These are phyloP conservation scores for Noctua comes DNA, from an alignment of 2,888 invertebrate genomes.

Conservation along the genomic window DNA sequence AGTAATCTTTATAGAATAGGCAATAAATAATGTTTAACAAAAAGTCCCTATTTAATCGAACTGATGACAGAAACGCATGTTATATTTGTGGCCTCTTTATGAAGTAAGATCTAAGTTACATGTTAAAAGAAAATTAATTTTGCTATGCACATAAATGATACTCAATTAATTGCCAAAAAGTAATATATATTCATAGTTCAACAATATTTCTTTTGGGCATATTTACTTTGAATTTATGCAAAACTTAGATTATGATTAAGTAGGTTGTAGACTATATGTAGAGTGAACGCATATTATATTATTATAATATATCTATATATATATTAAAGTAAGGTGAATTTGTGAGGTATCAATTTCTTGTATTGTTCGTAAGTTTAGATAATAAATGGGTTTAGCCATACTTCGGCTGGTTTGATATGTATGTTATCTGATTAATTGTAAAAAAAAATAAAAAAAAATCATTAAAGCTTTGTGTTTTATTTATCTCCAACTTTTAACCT, in stretches of 20 bases:
- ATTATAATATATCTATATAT: slow-evolving; percentile 88
- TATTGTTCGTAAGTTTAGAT: slow-evolving; percentile 91
- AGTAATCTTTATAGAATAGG: slow-evolving; percentile 89
- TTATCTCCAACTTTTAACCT: slow-evolving; percentile 67
- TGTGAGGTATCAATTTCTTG: slow-evolving; percentile 91
- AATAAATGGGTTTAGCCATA: slow-evolving; percentile 91
- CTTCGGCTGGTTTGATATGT: slow-evolving; percentile 91
- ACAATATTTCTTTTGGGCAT: slow-evolving; percentile 91
- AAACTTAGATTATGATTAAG: slow-evolving; percentile 90
- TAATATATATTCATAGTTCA: slow-evolving; percentile 91
- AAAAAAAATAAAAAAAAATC: slow-evolving; percentile 84
- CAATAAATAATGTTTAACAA: slow-evolving; percentile 89
- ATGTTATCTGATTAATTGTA: slow-evolving; percentile 91
- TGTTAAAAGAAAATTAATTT: slow-evolving; percentile 90
- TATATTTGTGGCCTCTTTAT: slow-evolving; percentile 91
- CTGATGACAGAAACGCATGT: slow-evolving; percentile 90
- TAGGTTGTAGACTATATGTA: slow-evolving; percentile 90
- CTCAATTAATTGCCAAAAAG: slow-evolving; percentile 91
- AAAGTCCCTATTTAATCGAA: slow-evolving; percentile 90
- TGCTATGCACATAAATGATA: slow-evolving; percentile 91
- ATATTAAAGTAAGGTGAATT: slow-evolving; percentile 90
- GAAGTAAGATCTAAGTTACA: slow-evolving; percentile 90
- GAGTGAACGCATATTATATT: slow-evolving; percentile 88
- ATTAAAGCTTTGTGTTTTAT: slow-evolving; percentile 83
- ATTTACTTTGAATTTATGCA: slow-evolving; percentile 91